Conservation (phyloP, 2,888 invertebrate genomes). For the Orthosia gracilis region DNA sequence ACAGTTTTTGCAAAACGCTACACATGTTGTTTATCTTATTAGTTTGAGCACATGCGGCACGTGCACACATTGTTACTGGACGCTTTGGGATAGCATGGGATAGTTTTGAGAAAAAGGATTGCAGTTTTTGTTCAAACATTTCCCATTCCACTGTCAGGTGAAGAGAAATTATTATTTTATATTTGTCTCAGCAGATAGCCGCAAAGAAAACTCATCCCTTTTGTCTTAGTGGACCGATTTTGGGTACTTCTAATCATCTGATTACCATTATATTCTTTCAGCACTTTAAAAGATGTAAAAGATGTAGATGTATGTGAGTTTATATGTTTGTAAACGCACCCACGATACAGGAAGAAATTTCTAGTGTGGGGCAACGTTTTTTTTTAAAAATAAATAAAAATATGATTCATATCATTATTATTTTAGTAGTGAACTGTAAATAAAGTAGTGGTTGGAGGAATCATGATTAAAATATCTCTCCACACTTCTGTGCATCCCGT, state of each 20-base stretch:
- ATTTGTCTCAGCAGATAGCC: not conserved
- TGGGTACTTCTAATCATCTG: no score
- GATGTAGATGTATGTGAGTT: no score
- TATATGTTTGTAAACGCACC: no score
- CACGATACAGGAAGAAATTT: no score
- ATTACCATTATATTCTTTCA: not conserved
- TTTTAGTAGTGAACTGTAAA: not conserved
- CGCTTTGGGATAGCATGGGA: not conserved
- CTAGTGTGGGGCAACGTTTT: no score
- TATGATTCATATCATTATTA: no score
- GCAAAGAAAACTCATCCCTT: not conserved
- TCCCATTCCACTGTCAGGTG: not conserved
- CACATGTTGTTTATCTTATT: constrained; percentile 50
- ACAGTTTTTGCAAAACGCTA: constrained; percentile 44
- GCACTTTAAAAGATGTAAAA: not conserved
- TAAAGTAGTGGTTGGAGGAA: no score
- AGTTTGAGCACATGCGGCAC: constrained; percentile 48
- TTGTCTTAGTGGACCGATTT: no score
- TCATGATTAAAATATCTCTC: no score
- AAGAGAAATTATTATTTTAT: not conserved
- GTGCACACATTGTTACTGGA: constrained; percentile 53
- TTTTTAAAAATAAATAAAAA: no score
- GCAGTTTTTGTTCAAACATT: not conserved
- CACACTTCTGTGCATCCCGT: no score
- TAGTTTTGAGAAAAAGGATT: constrained; percentile 7